Evolutionary conservation across 2,888 invertebrate species (phyloP), one percentile per base, ranked within the genome.

Genomic region (Aphodius sticticus): DNA sequence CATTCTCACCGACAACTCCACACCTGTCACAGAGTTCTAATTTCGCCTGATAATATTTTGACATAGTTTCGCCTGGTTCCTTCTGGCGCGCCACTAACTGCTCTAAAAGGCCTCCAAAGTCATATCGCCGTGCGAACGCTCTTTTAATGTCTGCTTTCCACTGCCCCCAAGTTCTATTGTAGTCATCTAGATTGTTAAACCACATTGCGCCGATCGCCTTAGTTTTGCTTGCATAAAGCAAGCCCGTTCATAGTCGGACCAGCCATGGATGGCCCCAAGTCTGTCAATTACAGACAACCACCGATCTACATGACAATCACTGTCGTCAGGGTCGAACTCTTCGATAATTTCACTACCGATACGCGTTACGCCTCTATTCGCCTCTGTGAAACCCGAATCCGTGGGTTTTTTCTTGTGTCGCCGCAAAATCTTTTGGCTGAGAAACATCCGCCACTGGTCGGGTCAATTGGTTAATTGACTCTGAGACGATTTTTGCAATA

Each of bases 21-120:
- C 70, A 70, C 26, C 77, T 53, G 37, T 77, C 75, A 36, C 69
- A 76, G 38, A 77, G 84, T 83, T 79, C 84, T 83, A 77, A 81
- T 84, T 6, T 86, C 72, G 7, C 84, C 71, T 37, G 85, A 83
- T 76, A 86, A 74, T 86, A 87, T 69, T 83, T 84, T 5, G 85
- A 84, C 85, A 86, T 86, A 2, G 84, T 82, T 77, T 83, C 86
- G 6, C 16, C 74, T 14, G 83, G 83, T 16, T 6, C 35, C 75
- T 86, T 86, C 6, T 14, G 82, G 69, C 85, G 79, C 7, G 77
- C 74, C 15, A 85, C 70, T 85, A 86, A 84, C 9, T 78, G 79
- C 79, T 86, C 86, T 12, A 86, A 77, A 1, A 69, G 76, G 15
- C 84, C 83, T 0, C 83, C 85, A 71, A 76, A 86, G 36, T 85